These are phyloP conservation scores for Cephus cinctus DNA, from an alignment of 1,140 invertebrate species.

Conservation along the genomic window DNA sequence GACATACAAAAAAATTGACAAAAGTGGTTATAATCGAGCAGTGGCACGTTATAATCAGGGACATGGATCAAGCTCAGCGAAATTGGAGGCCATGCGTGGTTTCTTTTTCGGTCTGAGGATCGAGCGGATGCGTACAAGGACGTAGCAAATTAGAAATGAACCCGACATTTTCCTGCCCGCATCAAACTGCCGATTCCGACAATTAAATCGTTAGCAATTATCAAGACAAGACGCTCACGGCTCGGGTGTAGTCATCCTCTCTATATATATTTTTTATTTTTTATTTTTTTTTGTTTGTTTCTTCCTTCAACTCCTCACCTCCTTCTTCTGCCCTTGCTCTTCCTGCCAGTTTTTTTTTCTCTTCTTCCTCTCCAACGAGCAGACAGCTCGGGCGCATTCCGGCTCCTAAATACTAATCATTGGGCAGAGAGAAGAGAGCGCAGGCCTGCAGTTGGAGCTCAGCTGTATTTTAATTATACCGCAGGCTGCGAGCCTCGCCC, in stretches of 20 bases:
- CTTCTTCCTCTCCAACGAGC: constrained; percentile 6
- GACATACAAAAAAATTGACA: too few relatives aligned
- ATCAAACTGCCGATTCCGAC: constrained; percentile 19
- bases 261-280: not conserved
- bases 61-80: too few relatives aligned
- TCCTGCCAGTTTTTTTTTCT: constrained; percentile 8
- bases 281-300: not conserved
- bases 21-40: not conserved
- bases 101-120: not conserved
- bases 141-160: not conserved
- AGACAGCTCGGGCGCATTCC: constrained; percentile 17
- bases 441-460: constrained; percentile 42
- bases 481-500: constrained; percentile 38
- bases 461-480: constrained; percentile 55
- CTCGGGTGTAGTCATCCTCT: not conserved
- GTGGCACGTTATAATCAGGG: not conserved
- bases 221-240: constrained; percentile 14
- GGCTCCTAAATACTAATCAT: constrained; percentile 37
- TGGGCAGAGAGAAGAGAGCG: constrained; percentile 17
- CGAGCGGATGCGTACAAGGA: too few relatives aligned
- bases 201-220: constrained; percentile 34
- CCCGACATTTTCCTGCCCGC: not conserved
- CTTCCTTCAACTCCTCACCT: too few relatives aligned
- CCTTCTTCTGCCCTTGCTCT: not conserved
- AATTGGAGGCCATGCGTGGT: not conserved